Evolutionary conservation across 2,888 invertebrate genomes (phyloP), one percentile per base, ranked within the genome.

Genomic region (Elmis aenea): DNA sequence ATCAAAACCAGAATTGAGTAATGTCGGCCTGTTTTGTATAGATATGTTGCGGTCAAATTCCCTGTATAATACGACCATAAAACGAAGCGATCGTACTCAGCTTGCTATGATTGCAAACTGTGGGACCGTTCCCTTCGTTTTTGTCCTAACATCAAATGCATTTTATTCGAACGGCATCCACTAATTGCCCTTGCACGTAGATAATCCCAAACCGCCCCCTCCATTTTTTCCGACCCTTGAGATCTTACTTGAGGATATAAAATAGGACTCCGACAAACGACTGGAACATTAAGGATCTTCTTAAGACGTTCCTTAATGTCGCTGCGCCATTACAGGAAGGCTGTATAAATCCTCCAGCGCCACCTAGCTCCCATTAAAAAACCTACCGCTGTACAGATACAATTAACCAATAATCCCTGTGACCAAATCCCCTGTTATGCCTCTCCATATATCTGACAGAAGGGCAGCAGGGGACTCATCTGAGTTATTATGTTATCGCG

Each of bases 321-420:
- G 36, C 38, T 35, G 42, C 42, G 37, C 40, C 42, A 45, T 48
- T 48, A 45, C 43, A 34, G 40, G 34, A 33, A 36, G 42, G 36
- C 38, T 27, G 32, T 31, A 38, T 43, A 45, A 45, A 45, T 48
- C 48, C 48, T 33, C 13, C 21, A 25, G 23, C 20, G 33, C 30
- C 33, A 33, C 33, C 33, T 33, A 21, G 38, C 32, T 27, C 33
- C 42, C 49, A 54, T 57, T 56, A 57, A 58, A 59, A 61, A 61
- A 57, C 54, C 48, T 51, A 51, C 48, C 52, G 50, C 47, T 48
- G 49, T 54, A 48, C 46, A 42, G 52, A 57, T 56, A 60, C 59
- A 60, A 60, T 61, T 61, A 61, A 55, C 59, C 59, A 60, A 58
- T 61, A 61, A 61, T 61, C 61, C 61, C 54, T 40, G 48, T 49